Evolutionary conservation across 2,888 invertebrate species (phyloP), one percentile per base, ranked within the genome.

Genomic region (Trileptium ribeirensis): DNA sequence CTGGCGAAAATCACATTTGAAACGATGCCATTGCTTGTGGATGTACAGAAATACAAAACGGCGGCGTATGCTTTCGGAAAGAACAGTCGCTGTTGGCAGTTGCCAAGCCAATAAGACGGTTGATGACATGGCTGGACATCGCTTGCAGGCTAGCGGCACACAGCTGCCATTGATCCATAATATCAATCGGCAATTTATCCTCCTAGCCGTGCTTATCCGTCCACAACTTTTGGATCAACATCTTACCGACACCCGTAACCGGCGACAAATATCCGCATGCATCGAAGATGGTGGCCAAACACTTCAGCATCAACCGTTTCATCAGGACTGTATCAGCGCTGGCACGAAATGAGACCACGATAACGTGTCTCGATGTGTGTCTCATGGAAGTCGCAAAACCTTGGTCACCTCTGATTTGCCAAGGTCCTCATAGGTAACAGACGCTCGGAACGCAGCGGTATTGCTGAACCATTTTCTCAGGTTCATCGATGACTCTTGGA

Each of bases 201-300:
- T 70, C 70, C 70, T n/a, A 70, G 19, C 70, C 70, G 31, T 8
- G 31, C n/a, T 70, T 70, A 15, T 29, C 19, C 8, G 15, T 31
- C 70, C 70, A 70, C 8, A 70, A 31, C n/a, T 8, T 70, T 70
- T 70, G 70, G 36, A 70, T 70, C 70, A 70, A 31, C 31, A 70
- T 70, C n/a, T 70, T 70, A 8, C 70, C 51, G 31, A 29, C 33
- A 33, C 3, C n/a, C 15, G 70, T 70, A 15, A 70, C 70, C n/a
- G 70, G 70, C 8, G 70, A 33, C 8, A 70, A 70, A 31, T 33
- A 70, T 8, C 70, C 70, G 31, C 31, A 70, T 19, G 70, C 8
- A n/a, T 70, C 70, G 70, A 70, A 70, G 31, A 70, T n/a, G 15
- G 8, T 29, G 8, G 70, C 31, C 70, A 70, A 36, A 70, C 31